Percentiles rank a stretch among this genome's conserved stretches.
These are phyloP conservation scores for Drosophila austrosaltans DNA, from an alignment of 2,888 invertebrate species.

Conservation along the genomic window DNA sequence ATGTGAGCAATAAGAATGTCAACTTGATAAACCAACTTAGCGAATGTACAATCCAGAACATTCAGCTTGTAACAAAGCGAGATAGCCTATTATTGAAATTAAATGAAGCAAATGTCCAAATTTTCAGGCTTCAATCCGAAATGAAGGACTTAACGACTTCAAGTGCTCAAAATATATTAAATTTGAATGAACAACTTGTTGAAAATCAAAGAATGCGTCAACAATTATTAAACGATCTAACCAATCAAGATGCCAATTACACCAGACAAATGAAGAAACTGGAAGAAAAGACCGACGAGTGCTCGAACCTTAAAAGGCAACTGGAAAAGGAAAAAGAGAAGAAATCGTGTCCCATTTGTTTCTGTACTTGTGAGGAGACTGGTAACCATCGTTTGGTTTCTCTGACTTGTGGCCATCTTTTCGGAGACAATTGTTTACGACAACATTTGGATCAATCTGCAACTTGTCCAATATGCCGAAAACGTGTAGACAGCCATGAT, in stretches of 20 bases:
- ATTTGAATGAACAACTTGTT: too few species aligned
- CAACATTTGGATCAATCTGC: not conserved
- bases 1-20: too few species aligned
- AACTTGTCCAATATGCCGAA: constrained; percentile 22
- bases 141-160: too few species aligned
- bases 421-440: constrained; percentile 25
- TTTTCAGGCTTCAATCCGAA: too few species aligned
- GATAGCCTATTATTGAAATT: too few species aligned
- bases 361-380: not conserved
- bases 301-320: not conserved
- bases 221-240: not conserved
- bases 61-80: too few species aligned
- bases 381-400: constrained; percentile 25
- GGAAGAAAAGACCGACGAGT: not conserved
- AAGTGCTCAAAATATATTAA: too few species aligned
- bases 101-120: too few species aligned
- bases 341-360: constrained; percentile 27
- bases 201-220: too few species aligned
- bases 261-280: not conserved
- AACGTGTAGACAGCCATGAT: not conserved
- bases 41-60: too few species aligned
- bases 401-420: constrained; percentile 32
- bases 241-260: not conserved
- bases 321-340: constrained; percentile 15
- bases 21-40: too few species aligned